These are phyloP conservation scores for Priocnemis perturbator DNA, from an alignment of 2,888 invertebrate genomes.

Conservation along the genomic window DNA sequence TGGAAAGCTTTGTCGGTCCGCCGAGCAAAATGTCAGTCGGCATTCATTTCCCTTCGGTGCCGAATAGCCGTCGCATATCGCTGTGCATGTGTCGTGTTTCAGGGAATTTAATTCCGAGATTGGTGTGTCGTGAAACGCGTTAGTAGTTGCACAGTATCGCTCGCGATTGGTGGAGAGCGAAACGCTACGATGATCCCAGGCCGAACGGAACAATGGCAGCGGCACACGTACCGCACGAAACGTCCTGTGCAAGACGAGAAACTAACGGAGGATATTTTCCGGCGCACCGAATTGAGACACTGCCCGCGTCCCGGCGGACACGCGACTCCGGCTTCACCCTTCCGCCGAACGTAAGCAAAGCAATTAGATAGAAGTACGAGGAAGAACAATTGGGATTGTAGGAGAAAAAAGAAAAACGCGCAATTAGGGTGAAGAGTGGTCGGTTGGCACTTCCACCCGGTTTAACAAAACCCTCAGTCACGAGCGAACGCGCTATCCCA, in stretches of 20 bases:
- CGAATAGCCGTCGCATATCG: too few species aligned
- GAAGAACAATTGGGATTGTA: conserved; percentile 26
- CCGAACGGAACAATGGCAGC: too few species aligned
- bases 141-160: too few species aligned
- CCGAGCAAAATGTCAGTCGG: not conserved
- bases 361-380: conserved; percentile 53
- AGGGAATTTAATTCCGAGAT: too few species aligned
- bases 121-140: too few species aligned
- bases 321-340: conserved; percentile 39
- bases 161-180: too few species aligned
- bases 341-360: conserved; percentile 43
- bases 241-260: too few species aligned
- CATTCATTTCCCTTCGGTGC: not conserved
- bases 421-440: conserved; percentile 49
- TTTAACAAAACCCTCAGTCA: conserved; percentile 59
- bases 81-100: too few species aligned
- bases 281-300: conserved; percentile 32
- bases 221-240: too few species aligned
- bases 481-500: conserved; percentile 26
- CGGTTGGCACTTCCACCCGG: conserved; percentile 57
- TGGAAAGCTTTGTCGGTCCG: not conserved
- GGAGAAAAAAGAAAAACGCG: conserved; percentile 28
- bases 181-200: too few species aligned
- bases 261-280: conserved; percentile 31
- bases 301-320: conserved; percentile 17